These are phyloP conservation scores for Mobula birostris DNA, from an alignment of 2,113 vertebrate species.

Conservation along the genomic window DNA sequence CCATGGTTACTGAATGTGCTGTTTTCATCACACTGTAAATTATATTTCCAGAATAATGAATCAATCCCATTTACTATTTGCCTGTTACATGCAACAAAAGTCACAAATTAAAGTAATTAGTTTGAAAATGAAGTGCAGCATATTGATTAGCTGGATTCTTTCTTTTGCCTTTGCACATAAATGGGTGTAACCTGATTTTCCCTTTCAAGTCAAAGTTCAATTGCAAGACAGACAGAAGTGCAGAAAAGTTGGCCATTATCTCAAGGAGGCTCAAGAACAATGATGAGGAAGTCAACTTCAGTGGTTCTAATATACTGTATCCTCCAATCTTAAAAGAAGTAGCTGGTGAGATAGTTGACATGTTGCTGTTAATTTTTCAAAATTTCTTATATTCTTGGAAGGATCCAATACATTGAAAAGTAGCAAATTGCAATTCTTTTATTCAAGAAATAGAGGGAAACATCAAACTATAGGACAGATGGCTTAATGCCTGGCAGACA, in stretches of 20 bases:
- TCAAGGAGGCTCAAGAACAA: neutral
- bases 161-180: neutral
- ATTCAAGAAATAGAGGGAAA: too few relatives aligned
- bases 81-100: neutral
- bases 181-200: neutral
- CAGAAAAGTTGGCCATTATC: neutral
- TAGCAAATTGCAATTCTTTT: too few relatives aligned
- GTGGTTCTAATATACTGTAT: too few relatives aligned
- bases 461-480: too few relatives aligned
- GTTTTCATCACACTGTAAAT: constrained; percentile 81
- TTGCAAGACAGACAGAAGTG: neutral
- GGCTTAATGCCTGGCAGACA: too few relatives aligned
- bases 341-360: too few relatives aligned
- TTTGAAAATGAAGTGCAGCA: neutral
- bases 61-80: neutral
- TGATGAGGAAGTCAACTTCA: neutral
- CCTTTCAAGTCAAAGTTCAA: neutral
- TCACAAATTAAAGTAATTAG: neutral
- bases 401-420: too few relatives aligned
- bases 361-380: too few relatives aligned
- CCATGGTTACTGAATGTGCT: constrained; percentile 92
- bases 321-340: too few relatives aligned
- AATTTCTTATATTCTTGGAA: too few relatives aligned
- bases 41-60: neutral
- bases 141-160: neutral